Base-by-base conservation (phyloP, 2,888 invertebrate genomes). In the Xestia xanthographa region DNA sequence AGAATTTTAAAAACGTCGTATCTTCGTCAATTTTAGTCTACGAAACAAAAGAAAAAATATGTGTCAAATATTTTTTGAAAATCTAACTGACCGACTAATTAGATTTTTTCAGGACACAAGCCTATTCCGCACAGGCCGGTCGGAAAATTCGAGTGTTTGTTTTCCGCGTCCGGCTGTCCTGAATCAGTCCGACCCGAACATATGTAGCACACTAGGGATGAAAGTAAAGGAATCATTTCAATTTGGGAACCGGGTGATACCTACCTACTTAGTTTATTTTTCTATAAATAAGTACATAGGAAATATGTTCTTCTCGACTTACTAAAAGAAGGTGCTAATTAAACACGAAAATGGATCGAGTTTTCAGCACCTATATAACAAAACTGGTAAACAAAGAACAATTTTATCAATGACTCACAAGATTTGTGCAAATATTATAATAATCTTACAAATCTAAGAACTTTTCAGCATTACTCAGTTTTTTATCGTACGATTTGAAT, bases 351-450 rank as follows among this genome's bases (percentile, higher is more conserved):
- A 69, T 56, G 29, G n/a, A 58, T 66, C 43, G 41, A 66, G 8
- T 62, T 69, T 26, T 66, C 66, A 1, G 70, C n/a, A 66, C 12
- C 58, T 26, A 1, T 48, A 26, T 56, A 73, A 79, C 22, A 48
- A n/a, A 34, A 17, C 58, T 14, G 8, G 50, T 41, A 67, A 73
- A 80, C 79, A 83, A 71, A 45, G 45, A 73, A 84, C 22, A 48
- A 26, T 43, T 73, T 77, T 80, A 82, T 71, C 70, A 74, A 70
- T 80, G 81, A 80, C 74, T 82, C 81, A 80, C 66, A 17, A 66
- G 45, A 71, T 67, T 74, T 29, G 22, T n/a, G 41, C 53, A 84
- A 84, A 84, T 71, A 73, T 66, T 66, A 53, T 70, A 79, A 53
- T 71, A 73, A 80, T 84, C 72, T 38, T 48, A 80, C 38, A 73